These are phyloP conservation scores for Argynnis bischoffii DNA, from an alignment of 2,888 invertebrate genomes.

Conservation along the genomic window DNA sequence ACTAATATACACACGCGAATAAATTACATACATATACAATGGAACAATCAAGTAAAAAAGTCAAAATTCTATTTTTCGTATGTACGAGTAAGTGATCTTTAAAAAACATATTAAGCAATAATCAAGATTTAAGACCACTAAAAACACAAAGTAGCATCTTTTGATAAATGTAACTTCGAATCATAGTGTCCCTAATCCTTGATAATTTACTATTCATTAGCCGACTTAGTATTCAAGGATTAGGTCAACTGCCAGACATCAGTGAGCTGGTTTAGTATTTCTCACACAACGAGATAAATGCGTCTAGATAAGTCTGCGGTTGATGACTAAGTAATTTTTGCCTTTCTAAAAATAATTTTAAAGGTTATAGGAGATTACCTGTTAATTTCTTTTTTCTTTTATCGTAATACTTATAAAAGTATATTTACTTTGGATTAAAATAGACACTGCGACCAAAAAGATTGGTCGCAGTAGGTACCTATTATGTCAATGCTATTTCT, in stretches of 20 bases:
- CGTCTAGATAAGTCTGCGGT: conserved; percentile 47
- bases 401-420: no score
- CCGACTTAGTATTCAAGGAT: conserved; percentile 60
- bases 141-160: no score
- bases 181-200: conserved; percentile 8
- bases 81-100: no score
- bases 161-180: not conserved
- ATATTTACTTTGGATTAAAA: no score
- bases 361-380: conserved; percentile 7
- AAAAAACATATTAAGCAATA: no score
- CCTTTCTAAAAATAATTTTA: conserved; percentile 30
- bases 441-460: not conserved
- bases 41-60: no score
- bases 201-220: conserved; percentile 51
- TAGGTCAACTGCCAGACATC: conserved; percentile 45
- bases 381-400: conserved; percentile 1
- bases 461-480: not conserved
- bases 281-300: conserved; percentile 63
- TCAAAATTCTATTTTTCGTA: no score
- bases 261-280: conserved; percentile 49
- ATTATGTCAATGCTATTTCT: not conserved
- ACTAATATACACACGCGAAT: no score
- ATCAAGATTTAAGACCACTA: no score
- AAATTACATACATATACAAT: no score
- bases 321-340: conserved; percentile 45